phyloP scores from a whole-genome alignment of 2,888 invertebrate genomes.

The Chrysolina oricalcia region DNA sequence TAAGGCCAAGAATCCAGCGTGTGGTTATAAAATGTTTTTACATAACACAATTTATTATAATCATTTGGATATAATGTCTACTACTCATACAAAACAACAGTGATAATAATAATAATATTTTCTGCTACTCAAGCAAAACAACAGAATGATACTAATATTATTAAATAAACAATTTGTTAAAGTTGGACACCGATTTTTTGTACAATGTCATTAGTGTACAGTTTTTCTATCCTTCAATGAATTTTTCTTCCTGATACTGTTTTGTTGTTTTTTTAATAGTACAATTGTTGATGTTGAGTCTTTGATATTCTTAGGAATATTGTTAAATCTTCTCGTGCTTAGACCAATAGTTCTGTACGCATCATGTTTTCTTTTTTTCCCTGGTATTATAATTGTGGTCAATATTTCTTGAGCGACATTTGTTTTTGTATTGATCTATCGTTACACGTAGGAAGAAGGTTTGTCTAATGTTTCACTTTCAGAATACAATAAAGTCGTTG shows the following conservation, averaged over 20 bases:
- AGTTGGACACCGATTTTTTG: too few relatives aligned
- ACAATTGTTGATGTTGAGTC: background rate
- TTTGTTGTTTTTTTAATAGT: background rate
- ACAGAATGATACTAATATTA: too few relatives aligned
- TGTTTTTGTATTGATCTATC: constrained; percentile 24
- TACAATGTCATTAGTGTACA: too few relatives aligned
- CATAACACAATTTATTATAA: too few relatives aligned
- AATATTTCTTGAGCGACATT: constrained; percentile 5
- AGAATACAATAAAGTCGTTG: background rate
- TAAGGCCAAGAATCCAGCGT: too few relatives aligned
- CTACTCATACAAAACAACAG: too few relatives aligned
- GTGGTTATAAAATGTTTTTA: too few relatives aligned
- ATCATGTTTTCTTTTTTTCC: background rate
- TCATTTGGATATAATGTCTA: too few relatives aligned
- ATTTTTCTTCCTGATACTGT: constrained; percentile 12
- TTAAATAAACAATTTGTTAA: too few relatives aligned
- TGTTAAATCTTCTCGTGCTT: constrained; percentile 17
- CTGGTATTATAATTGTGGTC: constrained; percentile 22
- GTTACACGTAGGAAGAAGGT: constrained; percentile 23
- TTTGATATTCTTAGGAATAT: constrained; percentile 14
- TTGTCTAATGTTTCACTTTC: constrained; percentile 13
- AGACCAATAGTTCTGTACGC: constrained; percentile 25
- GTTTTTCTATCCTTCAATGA: too few relatives aligned
- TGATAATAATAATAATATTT: too few relatives aligned
- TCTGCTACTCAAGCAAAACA: too few relatives aligned